A percentile compares a stretch with the other conserved stretches of the same genome.
Conservation (phyloP, 2,797 vertebrate species). For the Malurus splendens region DNA sequence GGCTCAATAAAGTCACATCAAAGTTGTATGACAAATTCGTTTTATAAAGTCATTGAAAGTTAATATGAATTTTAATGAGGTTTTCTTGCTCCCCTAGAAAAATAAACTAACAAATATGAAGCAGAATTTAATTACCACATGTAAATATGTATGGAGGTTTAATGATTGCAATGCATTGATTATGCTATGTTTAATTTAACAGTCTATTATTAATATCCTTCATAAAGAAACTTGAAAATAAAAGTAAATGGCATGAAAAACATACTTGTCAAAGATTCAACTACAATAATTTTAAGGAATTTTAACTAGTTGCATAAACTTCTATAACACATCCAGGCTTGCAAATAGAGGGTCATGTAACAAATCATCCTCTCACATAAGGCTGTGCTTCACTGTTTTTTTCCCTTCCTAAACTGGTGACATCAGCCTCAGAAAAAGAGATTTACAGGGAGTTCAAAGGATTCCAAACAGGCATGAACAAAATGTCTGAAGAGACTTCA, state of each 20-base stretch:
- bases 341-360: not conserved
- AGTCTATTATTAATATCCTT: conserved; percentile 2
- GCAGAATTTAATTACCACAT: conserved; percentile 21
- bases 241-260: not conserved
- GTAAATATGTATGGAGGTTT: conserved; percentile 30
- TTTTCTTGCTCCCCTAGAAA: conserved; percentile 11
- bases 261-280: not conserved
- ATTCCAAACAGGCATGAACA: conserved; percentile 35
- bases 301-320: not conserved
- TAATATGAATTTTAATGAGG: conserved; percentile 51
- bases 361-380: not conserved
- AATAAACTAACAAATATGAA: conserved; percentile 1
- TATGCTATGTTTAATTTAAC: conserved; percentile 28
- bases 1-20: not conserved
- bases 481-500: conserved; percentile 15
- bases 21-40: not conserved
- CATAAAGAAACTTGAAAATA: conserved; percentile 33
- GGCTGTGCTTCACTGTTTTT: not conserved
- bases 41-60: conserved; percentile 17
- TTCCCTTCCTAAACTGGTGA: conserved; percentile 7
- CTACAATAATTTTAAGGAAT: not conserved
- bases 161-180: not conserved
- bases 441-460: conserved; percentile 31
- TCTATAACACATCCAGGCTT: not conserved
- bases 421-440: conserved; percentile 8